Conservation (phyloP, 2,113 vertebrate genomes). For the Cephalophus harveyi region DNA sequence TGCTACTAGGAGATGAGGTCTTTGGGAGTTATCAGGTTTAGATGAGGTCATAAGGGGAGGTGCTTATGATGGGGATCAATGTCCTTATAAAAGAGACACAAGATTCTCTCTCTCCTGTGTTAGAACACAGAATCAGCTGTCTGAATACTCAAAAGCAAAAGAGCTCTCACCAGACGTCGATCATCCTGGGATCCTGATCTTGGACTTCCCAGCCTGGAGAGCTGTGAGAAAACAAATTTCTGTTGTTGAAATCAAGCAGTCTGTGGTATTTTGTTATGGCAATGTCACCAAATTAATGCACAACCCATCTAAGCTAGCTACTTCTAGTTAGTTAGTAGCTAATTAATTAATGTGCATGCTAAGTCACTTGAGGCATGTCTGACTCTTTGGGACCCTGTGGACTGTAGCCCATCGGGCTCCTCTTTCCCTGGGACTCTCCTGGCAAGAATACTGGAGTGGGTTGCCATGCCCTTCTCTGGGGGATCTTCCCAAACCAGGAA, state of each 20-base stretch:
- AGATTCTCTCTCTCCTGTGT: background rate
- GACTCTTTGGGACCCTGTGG: background rate
- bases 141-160: background rate
- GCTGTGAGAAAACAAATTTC: background rate
- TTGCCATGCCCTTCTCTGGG: background rate
- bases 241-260: background rate
- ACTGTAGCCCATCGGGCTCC: background rate
- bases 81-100: background rate
- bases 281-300: background rate
- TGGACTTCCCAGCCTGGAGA: background rate
- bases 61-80: background rate
- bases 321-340: background rate
- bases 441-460: background rate
- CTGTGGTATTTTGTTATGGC: background rate
- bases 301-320: background rate
- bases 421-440: background rate
- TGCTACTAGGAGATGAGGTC: background rate
- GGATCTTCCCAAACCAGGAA: background rate
- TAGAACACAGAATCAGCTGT: background rate
- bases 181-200: background rate
- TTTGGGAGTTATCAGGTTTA: background rate
- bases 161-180: background rate
- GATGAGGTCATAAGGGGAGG: background rate
- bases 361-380: background rate
- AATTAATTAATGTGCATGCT: background rate